Evolutionary conservation across 2,888 invertebrate species (phyloP).

Genomic region (Noctua fimbriata): DNA sequence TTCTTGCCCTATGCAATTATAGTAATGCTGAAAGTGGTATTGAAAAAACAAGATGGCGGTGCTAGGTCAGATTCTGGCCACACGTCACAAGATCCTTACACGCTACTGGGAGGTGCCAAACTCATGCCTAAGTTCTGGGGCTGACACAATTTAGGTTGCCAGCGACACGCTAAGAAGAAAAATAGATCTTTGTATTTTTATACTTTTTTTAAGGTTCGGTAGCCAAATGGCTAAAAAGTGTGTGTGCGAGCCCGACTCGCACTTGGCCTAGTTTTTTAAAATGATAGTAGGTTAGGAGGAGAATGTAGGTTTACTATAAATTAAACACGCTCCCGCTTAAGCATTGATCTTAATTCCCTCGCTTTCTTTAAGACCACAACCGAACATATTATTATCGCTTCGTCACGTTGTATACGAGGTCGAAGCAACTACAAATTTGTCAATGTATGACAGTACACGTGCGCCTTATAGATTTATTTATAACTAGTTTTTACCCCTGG

Average conservation of each 20-base stretch:
- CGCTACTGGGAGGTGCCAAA: not conserved
- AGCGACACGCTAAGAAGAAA: not conserved
- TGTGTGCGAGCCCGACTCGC: no score
- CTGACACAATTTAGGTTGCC: not conserved
- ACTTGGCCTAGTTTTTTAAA: not conserved
- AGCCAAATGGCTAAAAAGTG: no score
- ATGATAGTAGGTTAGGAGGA: no score
- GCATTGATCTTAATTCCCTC: not conserved
- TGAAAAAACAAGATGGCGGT: not conserved
- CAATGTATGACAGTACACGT: conserved; percentile 74
- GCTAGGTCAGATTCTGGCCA: not conserved
- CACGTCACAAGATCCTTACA: not conserved
- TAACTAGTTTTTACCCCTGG: conserved; percentile 51
- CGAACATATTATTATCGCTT: conserved; percentile 47
- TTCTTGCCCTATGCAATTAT: not conserved
- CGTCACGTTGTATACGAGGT: conserved; percentile 75
- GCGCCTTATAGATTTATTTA: conserved; percentile 61
- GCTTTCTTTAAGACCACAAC: conserved; percentile 41
- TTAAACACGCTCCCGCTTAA: not conserved
- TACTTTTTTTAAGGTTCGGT: not conserved
- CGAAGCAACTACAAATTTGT: conserved; percentile 70
- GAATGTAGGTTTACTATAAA: not conserved
- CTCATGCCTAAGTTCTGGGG: not conserved
- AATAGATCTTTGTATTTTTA: not conserved
- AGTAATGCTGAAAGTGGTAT: not conserved